These are phyloP conservation scores for Loxodonta africana DNA, from an alignment of 2,113 vertebrate species.

Conservation along the genomic window DNA sequence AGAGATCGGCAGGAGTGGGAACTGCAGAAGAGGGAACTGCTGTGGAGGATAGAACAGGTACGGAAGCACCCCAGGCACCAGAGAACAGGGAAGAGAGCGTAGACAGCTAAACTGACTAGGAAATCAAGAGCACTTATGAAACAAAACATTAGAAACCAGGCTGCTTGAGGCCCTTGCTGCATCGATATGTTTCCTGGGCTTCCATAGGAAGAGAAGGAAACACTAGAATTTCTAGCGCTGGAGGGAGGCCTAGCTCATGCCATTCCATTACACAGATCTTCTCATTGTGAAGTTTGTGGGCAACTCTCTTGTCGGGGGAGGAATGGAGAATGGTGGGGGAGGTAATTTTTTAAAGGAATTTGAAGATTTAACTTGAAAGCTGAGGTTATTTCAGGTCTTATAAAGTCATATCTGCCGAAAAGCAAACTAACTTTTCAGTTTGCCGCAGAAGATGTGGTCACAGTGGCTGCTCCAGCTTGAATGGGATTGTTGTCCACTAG, in stretches of 20 bases:
- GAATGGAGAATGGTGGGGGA: accelerated
- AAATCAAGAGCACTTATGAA: not conserved
- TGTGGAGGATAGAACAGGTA: slow-evolving; percentile 94
- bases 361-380: slow-evolving; percentile 40
- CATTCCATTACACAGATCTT: not conserved
- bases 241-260: not conserved
- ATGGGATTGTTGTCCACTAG: slow-evolving; percentile 19
- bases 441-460: not conserved
- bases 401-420: slow-evolving; percentile 2
- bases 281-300: slow-evolving; percentile 52
- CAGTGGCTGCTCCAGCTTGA: not conserved
- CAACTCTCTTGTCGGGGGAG: not conserved
- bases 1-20: slow-evolving; percentile 94
- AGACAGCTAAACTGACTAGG: not conserved
- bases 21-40: slow-evolving; percentile 92
- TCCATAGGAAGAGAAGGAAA: not conserved
- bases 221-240: not conserved
- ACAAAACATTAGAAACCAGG: not conserved
- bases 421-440: slow-evolving; percentile 28
- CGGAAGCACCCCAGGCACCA: not conserved
- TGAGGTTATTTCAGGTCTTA: slow-evolving; percentile 55
- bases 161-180: not conserved
- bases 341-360: slow-evolving; percentile 54
- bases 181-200: not conserved
- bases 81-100: not conserved